phyloP scores from a whole-genome alignment of 2,113 vertebrate genomes.

The Xiphorhynchus elegans region DNA sequence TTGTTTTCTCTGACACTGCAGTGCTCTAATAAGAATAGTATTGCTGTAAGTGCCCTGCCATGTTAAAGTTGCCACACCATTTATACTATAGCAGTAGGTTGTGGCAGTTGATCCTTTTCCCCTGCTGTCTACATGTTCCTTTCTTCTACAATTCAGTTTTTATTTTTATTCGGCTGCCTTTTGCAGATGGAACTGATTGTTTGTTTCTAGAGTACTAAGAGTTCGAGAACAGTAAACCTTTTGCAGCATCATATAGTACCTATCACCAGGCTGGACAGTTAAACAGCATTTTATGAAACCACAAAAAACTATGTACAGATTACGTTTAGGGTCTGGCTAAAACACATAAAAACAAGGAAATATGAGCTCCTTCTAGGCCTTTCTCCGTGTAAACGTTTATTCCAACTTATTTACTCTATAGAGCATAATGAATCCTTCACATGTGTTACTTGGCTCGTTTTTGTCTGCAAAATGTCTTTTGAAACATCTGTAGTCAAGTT shows the following conservation, averaged over 20 bases:
- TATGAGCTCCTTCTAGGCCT: slow-evolving; percentile 29
- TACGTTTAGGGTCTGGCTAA: slow-evolving; percentile 29
- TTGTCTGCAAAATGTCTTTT: background rate
- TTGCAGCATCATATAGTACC: slow-evolving; percentile 35
- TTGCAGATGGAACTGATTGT: slow-evolving; percentile 42
- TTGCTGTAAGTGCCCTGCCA: background rate
- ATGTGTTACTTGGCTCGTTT: background rate
- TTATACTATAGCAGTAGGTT: slow-evolving; percentile 51
- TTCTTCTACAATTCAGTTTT: slow-evolving; percentile 34
- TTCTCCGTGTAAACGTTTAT: slow-evolving; percentile 29
- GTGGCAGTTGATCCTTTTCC: slow-evolving; percentile 13
- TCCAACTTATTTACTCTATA: slow-evolving; percentile 14
- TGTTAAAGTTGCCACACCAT: slow-evolving; percentile 15
- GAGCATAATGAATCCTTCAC: slow-evolving; percentile 7
- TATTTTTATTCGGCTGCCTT: slow-evolving; percentile 45
- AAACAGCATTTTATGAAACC: slow-evolving; percentile 50
- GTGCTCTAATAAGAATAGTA: slow-evolving; percentile 57
- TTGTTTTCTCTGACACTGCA: slow-evolving; percentile 42
- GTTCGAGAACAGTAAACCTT: slow-evolving; percentile 40
- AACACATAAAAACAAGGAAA: slow-evolving; percentile 32
- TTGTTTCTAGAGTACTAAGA: slow-evolving; percentile 3
- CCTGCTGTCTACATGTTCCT: slow-evolving; percentile 7
- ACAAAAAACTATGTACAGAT: slow-evolving; percentile 12
- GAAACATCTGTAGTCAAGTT: background rate
- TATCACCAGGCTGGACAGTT: slow-evolving; percentile 12